Base-by-base conservation (phyloP, 2,888 invertebrate species). In the Meteorus colon region DNA sequence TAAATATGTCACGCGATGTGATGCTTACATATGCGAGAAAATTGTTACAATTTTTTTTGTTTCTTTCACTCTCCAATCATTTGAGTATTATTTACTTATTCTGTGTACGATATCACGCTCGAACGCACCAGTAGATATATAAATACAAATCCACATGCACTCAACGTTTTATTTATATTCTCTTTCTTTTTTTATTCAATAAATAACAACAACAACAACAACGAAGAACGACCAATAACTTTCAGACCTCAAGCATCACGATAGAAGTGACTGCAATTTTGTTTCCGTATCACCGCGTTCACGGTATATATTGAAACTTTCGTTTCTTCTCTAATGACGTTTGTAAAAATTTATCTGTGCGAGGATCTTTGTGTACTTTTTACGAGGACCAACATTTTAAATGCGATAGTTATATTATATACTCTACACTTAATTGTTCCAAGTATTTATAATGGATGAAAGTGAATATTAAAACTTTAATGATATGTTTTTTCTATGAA, bases 241-340 rank as follows among this genome's bases (percentile, higher is more conserved):
- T 68, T 51, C 68, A 51, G 45, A 67, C 48, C 51, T 48, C 45
- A 68, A 51, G 16, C 16, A 48, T n/a, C 29, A 31, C 31, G 51
- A 51, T 69, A 29, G 55, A 55, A 37, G 34, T 69, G 29, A 55
- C 69, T 69, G 55, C 34, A 63, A 60, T 74, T 74, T 67, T 27
- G 67, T 74, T 74, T 68, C 59, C 73, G 67, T 59, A 74, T 74
- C 67, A 60, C 34, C 48, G 73, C 67, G 60, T 67, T 24, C 66
- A 29, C 73, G 27, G 51, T 68, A 34, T 48, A 55, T 55, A 55
- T 55, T 19, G 45, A 59, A 74, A 74, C 73, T 67, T 67, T 67
- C 66, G 66, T 66, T 73, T 74, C 73, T 59, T 55, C 55, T 55
- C 73, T 67, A 59, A 63, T 62, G 72, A 63, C 31, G 63, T 45